Evolutionary conservation across 2,113 vertebrate genomes (phyloP).

Genomic region (Zapornia atra): DNA sequence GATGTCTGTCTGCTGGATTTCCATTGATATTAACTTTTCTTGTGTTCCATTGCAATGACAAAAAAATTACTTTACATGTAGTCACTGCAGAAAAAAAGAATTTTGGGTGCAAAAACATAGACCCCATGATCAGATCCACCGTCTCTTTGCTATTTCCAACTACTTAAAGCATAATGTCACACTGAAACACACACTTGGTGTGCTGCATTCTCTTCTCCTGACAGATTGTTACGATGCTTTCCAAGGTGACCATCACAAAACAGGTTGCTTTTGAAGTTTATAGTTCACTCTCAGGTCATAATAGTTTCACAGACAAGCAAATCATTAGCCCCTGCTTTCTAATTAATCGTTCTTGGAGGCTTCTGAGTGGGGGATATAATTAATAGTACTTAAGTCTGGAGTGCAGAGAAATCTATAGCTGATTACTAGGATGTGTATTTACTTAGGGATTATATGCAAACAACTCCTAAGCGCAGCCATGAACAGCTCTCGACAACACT

Average conservation of each 20-base stretch:
- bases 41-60: background rate
- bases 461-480: background rate
- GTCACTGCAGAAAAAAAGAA: background rate
- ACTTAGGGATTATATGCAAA: conserved; percentile 29
- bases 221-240: conserved; percentile 33
- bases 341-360: conserved; percentile 55
- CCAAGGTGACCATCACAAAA: conserved; percentile 65
- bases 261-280: background rate
- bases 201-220: background rate
- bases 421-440: conserved; percentile 47
- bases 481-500: background rate
- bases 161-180: conserved; percentile 38
- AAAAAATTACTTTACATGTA: conserved; percentile 23
- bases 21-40: conserved; percentile 7
- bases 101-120: background rate
- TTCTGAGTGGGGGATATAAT: conserved; percentile 49
- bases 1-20: conserved; percentile 26
- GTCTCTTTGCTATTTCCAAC: conserved; percentile 16
- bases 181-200: conserved; percentile 11
- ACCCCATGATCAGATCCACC: background rate
- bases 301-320: conserved; percentile 6
- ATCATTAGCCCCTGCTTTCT: conserved; percentile 16
- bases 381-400: conserved; percentile 59
- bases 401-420: conserved; percentile 14
- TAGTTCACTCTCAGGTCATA: conserved; percentile 33